Evolutionary conservation across 2,888 invertebrate species (phyloP), one percentile per base, ranked within the genome.

Genomic region (Athalia cordata): DNA sequence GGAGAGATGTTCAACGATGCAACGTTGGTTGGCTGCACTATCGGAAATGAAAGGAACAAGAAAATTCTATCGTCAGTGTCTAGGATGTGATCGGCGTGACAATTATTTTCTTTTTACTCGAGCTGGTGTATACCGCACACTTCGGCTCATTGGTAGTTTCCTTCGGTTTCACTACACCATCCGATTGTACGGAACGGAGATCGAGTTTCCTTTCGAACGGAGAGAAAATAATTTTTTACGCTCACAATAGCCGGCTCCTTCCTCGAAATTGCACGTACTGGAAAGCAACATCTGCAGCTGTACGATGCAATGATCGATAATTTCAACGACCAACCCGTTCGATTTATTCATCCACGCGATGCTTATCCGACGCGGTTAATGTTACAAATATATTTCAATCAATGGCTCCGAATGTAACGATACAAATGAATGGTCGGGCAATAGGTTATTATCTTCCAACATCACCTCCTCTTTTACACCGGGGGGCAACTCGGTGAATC

Each of bases 371-470:
- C 29, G 57, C 11, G 1, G 11, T 13, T 59, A 45, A 72, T 9
- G 13, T 47, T 59, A 47, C n/a, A 9, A 45, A 59, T 52, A n/a
- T 11, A 47, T 7, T 59, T 47, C 59, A 59, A 47, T 72, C 59
- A n/a, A 59, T 59, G 13, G 72, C n/a, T 72, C 13, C 57, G 47
- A 59, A 72, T 45, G 59, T 70, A 8, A 47, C 11, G 47, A 72
- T 72, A 9, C 29, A 29, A 57, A 72, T 47, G 15, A 72, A 47
- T 6, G 47, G n/a, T 15, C 47, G 59, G 13, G 72, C 43, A 6
- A 59, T 29, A 29, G 72, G 47, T 52, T 75, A 75, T 75, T 75
- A 75, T 75, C 75, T 62, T 62, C 50, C 62, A 64, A 13, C 15
- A 75, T n/a, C 62, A 45, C 9, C 49, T 74, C 61, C 50, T 11